Base-by-base conservation (phyloP, 35 echinoderm and acorn worm species). In the Hemicentrotus pulcherrimus region DNA sequence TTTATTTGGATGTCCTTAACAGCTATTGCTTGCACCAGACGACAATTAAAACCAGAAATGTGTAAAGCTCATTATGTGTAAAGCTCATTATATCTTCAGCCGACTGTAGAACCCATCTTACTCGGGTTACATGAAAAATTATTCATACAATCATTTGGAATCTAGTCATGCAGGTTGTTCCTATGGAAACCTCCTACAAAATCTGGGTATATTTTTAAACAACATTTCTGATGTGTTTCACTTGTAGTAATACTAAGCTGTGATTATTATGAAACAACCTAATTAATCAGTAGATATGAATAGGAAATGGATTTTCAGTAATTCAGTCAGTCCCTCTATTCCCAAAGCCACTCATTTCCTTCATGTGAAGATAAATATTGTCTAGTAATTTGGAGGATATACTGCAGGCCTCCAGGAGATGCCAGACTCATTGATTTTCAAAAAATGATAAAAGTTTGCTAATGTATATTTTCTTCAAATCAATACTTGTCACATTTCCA, bases 61-160 rank as follows among this genome's bases (percentile, higher is more conserved):
- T 78, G 65, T 78, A 78, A 78, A 78, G 65, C 65, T 78, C 65
- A 78, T 78, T 78, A 28, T 78, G 24, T 78, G 65, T 78, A 78
- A 78, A 78, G 65, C 65, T 78, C 65, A 78, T 78, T 78, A 78
- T 78, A 78, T 78, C 65, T 78, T n/a, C 65, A 70, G 61, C 61
- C n/a, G 65, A 78, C 65, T 6, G 65, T 78, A 8, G 15, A 78
- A 78, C 22, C 65, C 65, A 78, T n/a, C 22, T n/a, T 28, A 28
- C 19, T 78, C 50, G 15, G 50, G 50, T 55, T 11, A 55, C 50
- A 55, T 55, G 11, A 55, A 55, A 55, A 55, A 10, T 15, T 15
- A 55, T 55, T 55, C 9, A 55, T 55, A 10, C 9, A 55, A 55
- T 15, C 50, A 55, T 55, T 55, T 15, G 2, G 0, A 55, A 55